Percentiles rank a stretch among this genome's conserved stretches.
These are phyloP conservation scores for Megaceryle alcyon DNA, from an alignment of 2,797 vertebrate genomes.

Conservation along the genomic window DNA sequence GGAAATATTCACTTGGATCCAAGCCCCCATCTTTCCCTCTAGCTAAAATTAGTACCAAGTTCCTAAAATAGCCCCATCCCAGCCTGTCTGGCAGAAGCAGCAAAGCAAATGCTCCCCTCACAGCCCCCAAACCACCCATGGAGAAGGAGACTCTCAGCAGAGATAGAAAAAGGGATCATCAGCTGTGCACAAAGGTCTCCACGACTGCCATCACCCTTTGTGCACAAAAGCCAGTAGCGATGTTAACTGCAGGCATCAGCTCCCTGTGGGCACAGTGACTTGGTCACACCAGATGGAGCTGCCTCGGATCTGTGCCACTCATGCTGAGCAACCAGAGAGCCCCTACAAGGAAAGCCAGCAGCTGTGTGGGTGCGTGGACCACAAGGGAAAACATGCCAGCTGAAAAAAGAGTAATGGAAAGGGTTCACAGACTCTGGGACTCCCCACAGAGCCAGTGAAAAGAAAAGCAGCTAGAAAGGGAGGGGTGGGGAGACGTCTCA, in stretches of 20 bases:
- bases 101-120: not conserved
- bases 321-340: not conserved
- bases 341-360: not conserved
- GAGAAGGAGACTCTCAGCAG: not conserved
- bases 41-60: conserved; percentile 23
- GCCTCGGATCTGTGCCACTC: not conserved
- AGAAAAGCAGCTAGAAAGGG: not conserved
- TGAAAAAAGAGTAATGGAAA: not conserved
- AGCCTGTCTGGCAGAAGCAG: conserved; percentile 3
- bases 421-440: not conserved
- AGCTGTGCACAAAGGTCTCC: not conserved
- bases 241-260: not conserved
- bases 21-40: not conserved
- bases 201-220: not conserved
- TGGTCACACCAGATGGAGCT: not conserved
- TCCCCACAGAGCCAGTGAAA: not conserved
- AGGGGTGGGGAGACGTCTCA: not conserved
- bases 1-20: conserved; percentile 19
- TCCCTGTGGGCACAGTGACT: rapidly evolving
- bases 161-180: not conserved
- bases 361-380: not conserved
- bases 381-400: not conserved
- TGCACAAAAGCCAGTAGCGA: not conserved
- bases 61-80: conserved; percentile 37
- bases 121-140: not conserved